Conservation (phyloP, 2,797 vertebrate genomes). For the Sphenopsis melanotis region DNA sequence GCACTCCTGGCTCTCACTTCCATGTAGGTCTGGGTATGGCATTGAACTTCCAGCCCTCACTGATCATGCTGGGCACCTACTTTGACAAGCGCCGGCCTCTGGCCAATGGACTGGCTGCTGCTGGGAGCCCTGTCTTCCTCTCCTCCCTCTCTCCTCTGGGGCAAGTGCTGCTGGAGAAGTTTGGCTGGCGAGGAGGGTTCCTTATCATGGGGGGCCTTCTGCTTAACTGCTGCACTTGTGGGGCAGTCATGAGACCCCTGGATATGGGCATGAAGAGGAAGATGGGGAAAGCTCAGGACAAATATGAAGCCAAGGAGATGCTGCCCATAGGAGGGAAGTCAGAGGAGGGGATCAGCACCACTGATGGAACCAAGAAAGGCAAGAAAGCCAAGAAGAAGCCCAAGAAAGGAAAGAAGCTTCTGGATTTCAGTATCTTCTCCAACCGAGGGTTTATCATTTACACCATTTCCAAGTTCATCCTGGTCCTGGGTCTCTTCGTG, state of each 20-base stretch:
- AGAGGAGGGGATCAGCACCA: slow-evolving; percentile 10
- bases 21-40: slow-evolving; percentile 79
- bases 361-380: slow-evolving; percentile 42
- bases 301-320: slow-evolving; percentile 76
- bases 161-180: slow-evolving; percentile 76
- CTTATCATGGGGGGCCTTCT: slow-evolving; percentile 82
- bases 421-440: slow-evolving; percentile 79
- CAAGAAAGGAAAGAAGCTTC: slow-evolving; percentile 72
- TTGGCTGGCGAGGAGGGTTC: slow-evolving; percentile 83
- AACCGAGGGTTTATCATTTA: slow-evolving; percentile 77
- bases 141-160: slow-evolving; percentile 79
- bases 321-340: slow-evolving; percentile 51
- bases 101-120: slow-evolving; percentile 82
- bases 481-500: slow-evolving; percentile 81
- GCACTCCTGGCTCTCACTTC: not conserved
- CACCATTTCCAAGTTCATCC: slow-evolving; percentile 76
- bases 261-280: slow-evolving; percentile 46
- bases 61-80: slow-evolving; percentile 82
- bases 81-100: slow-evolving; percentile 81
- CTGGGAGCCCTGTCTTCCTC: slow-evolving; percentile 83
- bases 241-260: slow-evolving; percentile 80
- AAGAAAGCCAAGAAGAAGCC: slow-evolving; percentile 52
- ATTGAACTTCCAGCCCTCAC: slow-evolving; percentile 81
- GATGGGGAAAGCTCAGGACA: slow-evolving; percentile 48
- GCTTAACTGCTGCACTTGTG: slow-evolving; percentile 82